Evolutionary conservation across 1,140 invertebrate genomes (phyloP).

Genomic region (Drosophila insularis): DNA sequence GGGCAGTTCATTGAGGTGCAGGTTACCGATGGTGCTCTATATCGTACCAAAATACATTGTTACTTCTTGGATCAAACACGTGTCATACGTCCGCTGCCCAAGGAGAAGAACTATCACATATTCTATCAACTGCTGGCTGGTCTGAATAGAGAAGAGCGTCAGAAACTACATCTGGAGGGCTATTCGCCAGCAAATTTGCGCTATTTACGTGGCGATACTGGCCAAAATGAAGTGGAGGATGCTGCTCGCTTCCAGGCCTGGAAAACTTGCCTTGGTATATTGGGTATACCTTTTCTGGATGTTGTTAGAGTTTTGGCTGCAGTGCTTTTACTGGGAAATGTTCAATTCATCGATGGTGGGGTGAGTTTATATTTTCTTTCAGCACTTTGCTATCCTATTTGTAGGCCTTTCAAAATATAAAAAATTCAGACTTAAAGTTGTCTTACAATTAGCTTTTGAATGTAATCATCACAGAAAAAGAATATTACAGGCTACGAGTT

Average conservation of each 20-base stretch:
- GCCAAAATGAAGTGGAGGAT: constrained; percentile 90
- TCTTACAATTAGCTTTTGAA: too few species aligned
- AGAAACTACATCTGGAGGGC: constrained; percentile 92
- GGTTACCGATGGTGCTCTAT: constrained; percentile 96
- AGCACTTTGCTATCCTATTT: too few species aligned
- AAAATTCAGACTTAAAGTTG: too few species aligned
- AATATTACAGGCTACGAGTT: too few species aligned
- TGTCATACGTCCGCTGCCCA: constrained; percentile 91
- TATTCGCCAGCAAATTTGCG: constrained; percentile 90
- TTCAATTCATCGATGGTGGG: constrained; percentile 91
- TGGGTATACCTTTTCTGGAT: constrained; percentile 96
- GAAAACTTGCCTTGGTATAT: constrained; percentile 93
- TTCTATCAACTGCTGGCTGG: constrained; percentile 98
- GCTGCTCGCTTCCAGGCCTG: constrained; percentile 91
- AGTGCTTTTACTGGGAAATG: constrained; percentile 94
- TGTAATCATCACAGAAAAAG: too few species aligned
- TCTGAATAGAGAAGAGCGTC: constrained; percentile 92
- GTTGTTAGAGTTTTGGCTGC: constrained; percentile 95
- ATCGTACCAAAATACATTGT: constrained; percentile 97
- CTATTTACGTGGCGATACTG: constrained; percentile 90
- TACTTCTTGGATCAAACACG: constrained; percentile 96
- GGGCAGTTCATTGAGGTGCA: constrained; percentile 98
- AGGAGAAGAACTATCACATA: constrained; percentile 98
- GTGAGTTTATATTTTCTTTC: constrained; percentile 49
- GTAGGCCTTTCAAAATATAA: too few species aligned